Evolutionary conservation across 2,797 vertebrate species (phyloP).

Genomic region (Lycodopsis pacificus): DNA sequence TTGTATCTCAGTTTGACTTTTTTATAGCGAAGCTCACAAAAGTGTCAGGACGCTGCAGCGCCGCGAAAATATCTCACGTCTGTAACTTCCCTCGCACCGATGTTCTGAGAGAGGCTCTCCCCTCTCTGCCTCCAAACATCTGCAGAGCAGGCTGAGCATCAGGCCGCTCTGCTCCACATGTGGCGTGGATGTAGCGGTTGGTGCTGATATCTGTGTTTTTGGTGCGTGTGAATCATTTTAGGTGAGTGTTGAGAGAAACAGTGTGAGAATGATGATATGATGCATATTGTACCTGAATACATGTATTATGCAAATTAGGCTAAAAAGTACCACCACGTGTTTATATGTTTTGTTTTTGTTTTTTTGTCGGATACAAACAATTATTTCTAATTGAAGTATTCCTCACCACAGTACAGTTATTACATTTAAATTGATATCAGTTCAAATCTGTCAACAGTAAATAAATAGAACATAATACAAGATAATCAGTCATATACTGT

Average conservation of each 20-base stretch:
- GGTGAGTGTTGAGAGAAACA: no score
- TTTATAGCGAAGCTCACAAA: conserved; percentile 66
- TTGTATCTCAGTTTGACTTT: conserved; percentile 39
- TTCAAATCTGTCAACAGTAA: neutral
- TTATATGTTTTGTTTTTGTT: neutral
- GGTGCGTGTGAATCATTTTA: no score
- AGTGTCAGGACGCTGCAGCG: conserved; percentile 49
- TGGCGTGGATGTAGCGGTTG: conserved; percentile 58
- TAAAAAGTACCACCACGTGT: neutral
- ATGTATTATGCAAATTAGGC: neutral
- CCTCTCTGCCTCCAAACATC: conserved; percentile 70
- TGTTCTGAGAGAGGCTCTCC: conserved; percentile 33
- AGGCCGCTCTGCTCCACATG: conserved; percentile 65
- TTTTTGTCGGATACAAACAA: no score
- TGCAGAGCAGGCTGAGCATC: conserved; percentile 73
- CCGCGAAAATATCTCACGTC: conserved; percentile 44
- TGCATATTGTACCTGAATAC: neutral
- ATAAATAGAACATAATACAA: no score
- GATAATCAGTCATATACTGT: no score
- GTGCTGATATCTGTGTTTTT: conserved; percentile 28
- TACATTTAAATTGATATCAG: neutral
- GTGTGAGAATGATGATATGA: neutral
- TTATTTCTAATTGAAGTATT: neutral
- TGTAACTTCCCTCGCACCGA: conserved; percentile 29
- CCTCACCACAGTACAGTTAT: neutral